phyloP scores from a whole-genome alignment of 1,140 invertebrate species.

The Drosophila ogumai region DNA sequence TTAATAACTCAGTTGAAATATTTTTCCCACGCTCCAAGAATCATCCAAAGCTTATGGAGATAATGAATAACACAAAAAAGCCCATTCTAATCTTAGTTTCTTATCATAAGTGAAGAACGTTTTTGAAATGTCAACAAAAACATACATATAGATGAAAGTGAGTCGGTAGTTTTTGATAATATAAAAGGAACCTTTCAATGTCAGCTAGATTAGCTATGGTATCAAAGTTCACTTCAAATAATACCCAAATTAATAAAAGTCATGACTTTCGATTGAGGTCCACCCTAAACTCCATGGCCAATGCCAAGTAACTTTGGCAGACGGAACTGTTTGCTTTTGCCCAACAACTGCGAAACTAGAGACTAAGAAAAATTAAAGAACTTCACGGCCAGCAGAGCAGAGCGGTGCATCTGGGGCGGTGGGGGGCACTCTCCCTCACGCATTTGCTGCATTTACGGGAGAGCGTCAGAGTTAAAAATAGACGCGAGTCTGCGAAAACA shows the following conservation, averaged over 20 bases:
- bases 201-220: background rate
- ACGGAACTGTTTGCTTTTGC: slow-evolving; percentile 26
- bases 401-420: slow-evolving; percentile 22
- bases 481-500: slow-evolving; percentile 44
- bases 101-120: background rate
- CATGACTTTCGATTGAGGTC: slow-evolving; percentile 2
- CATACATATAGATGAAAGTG: background rate
- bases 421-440: slow-evolving; percentile 21
- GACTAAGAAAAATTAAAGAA: slow-evolving; percentile 42
- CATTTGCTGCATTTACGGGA: slow-evolving; percentile 51
- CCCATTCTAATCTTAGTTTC: background rate
- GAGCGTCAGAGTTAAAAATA: slow-evolving; percentile 66
- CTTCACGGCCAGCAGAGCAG: slow-evolving; percentile 74
- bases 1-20: background rate
- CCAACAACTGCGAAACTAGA: slow-evolving; percentile 29
- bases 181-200: slow-evolving; percentile 1
- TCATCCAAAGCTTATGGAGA: background rate
- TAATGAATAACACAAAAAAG: background rate
- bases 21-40: slow-evolving; percentile 6
- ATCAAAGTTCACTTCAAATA: background rate
- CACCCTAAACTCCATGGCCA: slow-evolving; percentile 58
- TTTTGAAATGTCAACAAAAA: background rate
- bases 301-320: slow-evolving; percentile 53
- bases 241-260: background rate
- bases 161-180: slow-evolving; percentile 1